These are phyloP conservation scores for Suricata suricatta DNA, from an alignment of 2,113 vertebrate genomes.

Conservation along the genomic window DNA sequence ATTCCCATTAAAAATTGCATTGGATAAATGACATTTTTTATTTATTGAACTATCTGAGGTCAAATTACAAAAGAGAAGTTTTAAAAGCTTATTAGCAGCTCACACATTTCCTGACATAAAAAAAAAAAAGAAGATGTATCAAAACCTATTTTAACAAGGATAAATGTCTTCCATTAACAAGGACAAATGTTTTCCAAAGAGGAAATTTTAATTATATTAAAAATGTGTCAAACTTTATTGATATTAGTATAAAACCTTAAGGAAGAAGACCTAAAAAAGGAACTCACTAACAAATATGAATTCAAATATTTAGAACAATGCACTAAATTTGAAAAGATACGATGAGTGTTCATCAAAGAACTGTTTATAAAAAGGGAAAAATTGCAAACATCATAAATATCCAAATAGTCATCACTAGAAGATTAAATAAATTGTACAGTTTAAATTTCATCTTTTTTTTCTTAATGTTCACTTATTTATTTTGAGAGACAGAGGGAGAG, in stretches of 20 bases:
- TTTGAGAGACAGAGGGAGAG: too few relatives aligned
- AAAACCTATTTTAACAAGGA: constrained; percentile 33
- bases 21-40: background rate
- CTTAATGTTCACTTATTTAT: too few relatives aligned
- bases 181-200: constrained; percentile 1
- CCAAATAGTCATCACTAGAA: background rate
- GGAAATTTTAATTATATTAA: background rate
- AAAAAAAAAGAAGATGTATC: background rate
- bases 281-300: background rate
- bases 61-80: constrained; percentile 35
- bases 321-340: background rate
- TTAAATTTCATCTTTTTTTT: too few relatives aligned
- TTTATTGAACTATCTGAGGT: constrained; percentile 33
- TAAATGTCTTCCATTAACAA: constrained; percentile 1
- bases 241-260: background rate
- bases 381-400: background rate
- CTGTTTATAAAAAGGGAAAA: background rate
- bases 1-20: background rate
- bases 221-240: background rate
- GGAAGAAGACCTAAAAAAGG: background rate
- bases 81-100: background rate
- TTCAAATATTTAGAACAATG: background rate
- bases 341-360: background rate
- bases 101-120: background rate
- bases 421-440: background rate